phyloP scores from a whole-genome alignment of 1,140 invertebrate genomes.

The Notospermus geniculatus region DNA sequence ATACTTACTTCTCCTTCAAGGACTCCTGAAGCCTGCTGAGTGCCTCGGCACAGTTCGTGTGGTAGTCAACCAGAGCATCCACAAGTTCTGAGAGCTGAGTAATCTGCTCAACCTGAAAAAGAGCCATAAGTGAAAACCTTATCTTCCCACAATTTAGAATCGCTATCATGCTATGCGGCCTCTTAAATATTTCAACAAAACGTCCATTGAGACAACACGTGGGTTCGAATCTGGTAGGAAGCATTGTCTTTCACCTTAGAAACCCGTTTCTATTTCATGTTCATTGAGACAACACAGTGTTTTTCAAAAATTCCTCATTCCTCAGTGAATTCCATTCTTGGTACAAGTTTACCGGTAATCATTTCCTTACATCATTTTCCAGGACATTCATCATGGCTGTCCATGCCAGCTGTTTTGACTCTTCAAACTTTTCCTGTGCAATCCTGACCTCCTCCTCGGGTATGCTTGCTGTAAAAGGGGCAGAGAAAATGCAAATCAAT shows the following conservation, averaged over 20 bases:
- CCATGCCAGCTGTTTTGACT: slow-evolving; percentile 93
- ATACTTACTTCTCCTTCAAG: slow-evolving; percentile 83
- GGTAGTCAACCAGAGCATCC: slow-evolving; percentile 92
- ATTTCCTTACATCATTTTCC: slow-evolving; percentile 86
- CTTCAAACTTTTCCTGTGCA: slow-evolving; percentile 98
- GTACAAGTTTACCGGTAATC: too few relatives aligned
- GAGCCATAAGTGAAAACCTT: too few relatives aligned
- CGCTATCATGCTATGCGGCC: too few relatives aligned
- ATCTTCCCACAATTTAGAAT: too few relatives aligned
- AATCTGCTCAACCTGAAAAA: slow-evolving; percentile 90
- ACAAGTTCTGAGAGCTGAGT: slow-evolving; percentile 93
- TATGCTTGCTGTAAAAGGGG: slow-evolving; percentile 73
- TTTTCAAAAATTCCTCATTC: too few relatives aligned
- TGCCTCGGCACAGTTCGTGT: slow-evolving; percentile 91
- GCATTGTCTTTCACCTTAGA: too few relatives aligned
- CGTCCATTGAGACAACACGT: not conserved
- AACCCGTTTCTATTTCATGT: too few relatives aligned
- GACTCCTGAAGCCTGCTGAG: slow-evolving; percentile 80
- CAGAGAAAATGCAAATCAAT: slow-evolving; percentile 12
- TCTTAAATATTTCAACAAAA: too few relatives aligned
- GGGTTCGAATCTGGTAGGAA: too few relatives aligned
- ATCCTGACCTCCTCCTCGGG: slow-evolving; percentile 95
- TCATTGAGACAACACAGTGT: slow-evolving; percentile 16
- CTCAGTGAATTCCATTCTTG: too few relatives aligned
- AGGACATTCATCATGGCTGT: slow-evolving; percentile 97